These are phyloP conservation scores for Phenganax marumi DNA, from an alignment of 92 coral and sea anemone genomes.

Conservation along the genomic window DNA sequence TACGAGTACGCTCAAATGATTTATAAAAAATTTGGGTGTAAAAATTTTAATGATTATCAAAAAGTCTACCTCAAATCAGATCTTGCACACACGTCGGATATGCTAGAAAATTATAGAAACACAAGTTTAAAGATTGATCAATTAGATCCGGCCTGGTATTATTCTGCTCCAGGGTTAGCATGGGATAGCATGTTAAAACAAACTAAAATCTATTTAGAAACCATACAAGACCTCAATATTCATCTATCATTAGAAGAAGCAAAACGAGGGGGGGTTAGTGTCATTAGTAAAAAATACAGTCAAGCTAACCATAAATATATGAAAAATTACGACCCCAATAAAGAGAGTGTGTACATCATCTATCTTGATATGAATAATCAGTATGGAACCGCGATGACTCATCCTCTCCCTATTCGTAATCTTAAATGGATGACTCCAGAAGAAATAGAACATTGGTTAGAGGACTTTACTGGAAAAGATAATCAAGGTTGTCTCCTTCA, in stretches of 20 bases:
- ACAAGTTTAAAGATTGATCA: neutral
- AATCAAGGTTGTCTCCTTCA: neutral
- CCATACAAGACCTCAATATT: neutral
- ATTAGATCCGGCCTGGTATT: conserved; percentile 42
- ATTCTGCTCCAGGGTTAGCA: conserved; percentile 30
- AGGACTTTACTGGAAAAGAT: neutral
- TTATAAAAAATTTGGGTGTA: conserved; percentile 2
- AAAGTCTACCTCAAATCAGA: too few species aligned
- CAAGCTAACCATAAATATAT: conserved; percentile 13
- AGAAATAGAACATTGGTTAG: too few species aligned
- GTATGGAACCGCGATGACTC: conserved; percentile 18
- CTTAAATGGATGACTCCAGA: neutral
- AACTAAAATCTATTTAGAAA: neutral
- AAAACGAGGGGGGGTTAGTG: neutral
- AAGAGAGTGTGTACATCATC: neutral
- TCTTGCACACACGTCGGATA: too few species aligned
- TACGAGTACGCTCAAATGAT: conserved; percentile 36
- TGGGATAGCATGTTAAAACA: conserved; percentile 12
- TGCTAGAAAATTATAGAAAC: neutral
- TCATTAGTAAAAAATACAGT: neutral
- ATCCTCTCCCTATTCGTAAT: neutral
- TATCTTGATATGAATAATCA: conserved; percentile 15
- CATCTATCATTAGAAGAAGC: neutral
- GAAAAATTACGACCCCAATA: neutral
- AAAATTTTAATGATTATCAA: neutral